Evolutionary conservation across 2,113 vertebrate genomes (phyloP), one percentile per base, ranked within the genome.

Genomic region (Isurus oxyrinchus): DNA sequence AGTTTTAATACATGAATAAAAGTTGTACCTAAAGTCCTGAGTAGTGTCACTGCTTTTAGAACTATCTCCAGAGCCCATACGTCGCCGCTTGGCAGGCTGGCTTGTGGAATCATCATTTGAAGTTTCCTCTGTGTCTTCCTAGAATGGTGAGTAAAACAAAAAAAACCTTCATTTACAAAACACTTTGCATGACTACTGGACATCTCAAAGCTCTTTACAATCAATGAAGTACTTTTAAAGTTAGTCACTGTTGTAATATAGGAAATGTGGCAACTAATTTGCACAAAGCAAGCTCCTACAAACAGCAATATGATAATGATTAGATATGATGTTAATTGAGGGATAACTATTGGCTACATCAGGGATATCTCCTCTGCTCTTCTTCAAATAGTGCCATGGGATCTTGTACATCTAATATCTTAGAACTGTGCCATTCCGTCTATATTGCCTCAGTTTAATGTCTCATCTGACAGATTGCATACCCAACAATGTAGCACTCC

Each of bases 41-140:
- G 98, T 99, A 21, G 99, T 98, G 97, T 99, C 99, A 79, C 99
- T 99, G 96, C 99, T 99, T 96, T 99, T 97, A 5, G 98, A 99
- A 97, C 99, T 99, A 96, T 99, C 99, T 23, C 99, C 99, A 72
- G 99, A 99, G 96, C 99, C 99, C 98, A 98, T 99, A 4, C 99
- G 98, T 59, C 99, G 98, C 94, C 99, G 98, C 97, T 99, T 99
- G 23, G 98, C 98, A 0, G 98, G 98, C 40, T 99, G 99, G 96
- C 99, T 99, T 76, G 99, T 98, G 6, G 86, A 55, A 53, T 91
- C 96, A 96, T 99, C 99, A 69, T 99, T 99, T 81, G 99, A 99
- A 97, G 98, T 99, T 67, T 99, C 99, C 97, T 99, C 99, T 88
- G 97, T 98, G n/a, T 99, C 98, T 96, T 96, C 96, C 96, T 97